Conservation (phyloP, 2,113 vertebrate genomes). For the Spermophilus dauricus region DNA sequence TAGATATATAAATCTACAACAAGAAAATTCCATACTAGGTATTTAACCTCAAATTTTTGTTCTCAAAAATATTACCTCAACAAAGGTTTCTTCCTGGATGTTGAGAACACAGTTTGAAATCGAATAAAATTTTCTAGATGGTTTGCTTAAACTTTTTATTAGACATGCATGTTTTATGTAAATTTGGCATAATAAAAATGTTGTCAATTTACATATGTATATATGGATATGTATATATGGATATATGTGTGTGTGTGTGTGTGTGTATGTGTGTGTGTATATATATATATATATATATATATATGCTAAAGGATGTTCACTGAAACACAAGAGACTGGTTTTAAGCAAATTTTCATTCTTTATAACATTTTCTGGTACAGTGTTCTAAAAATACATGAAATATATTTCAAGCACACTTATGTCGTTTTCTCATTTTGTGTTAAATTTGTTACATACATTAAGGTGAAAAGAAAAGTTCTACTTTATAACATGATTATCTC, state of each 20-base stretch:
- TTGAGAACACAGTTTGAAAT: neutral
- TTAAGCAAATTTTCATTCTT: slow-evolving; percentile 62
- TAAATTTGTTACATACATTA: neutral
- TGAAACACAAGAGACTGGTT: neutral
- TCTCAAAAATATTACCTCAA: slow-evolving; percentile 31
- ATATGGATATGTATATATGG: slow-evolving; percentile 56
- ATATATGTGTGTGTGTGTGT: neutral
- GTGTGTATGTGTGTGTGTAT: neutral
- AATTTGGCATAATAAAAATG: slow-evolving; percentile 10
- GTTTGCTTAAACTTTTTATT: no score
- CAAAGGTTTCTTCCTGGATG: neutral
- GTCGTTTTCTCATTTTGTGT: slow-evolving; percentile 16
- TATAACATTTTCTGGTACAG: neutral
- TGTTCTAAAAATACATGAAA: slow-evolving; percentile 64
- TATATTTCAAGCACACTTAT: slow-evolving; percentile 38
- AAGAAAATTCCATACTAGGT: neutral
- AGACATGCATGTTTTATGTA: neutral
- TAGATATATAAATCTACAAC: neutral
- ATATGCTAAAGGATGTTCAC: slow-evolving; percentile 73
- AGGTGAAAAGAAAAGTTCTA: neutral
- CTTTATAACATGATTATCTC: neutral
- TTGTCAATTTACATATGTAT: slow-evolving; percentile 72
- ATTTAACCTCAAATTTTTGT: neutral
- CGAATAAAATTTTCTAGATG: neutral
- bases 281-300: slow-evolving; percentile 44